These are phyloP conservation scores for Holothuria leucospilota DNA, from an alignment of 53 echinoderm and acorn worm genomes.

Conservation along the genomic window DNA sequence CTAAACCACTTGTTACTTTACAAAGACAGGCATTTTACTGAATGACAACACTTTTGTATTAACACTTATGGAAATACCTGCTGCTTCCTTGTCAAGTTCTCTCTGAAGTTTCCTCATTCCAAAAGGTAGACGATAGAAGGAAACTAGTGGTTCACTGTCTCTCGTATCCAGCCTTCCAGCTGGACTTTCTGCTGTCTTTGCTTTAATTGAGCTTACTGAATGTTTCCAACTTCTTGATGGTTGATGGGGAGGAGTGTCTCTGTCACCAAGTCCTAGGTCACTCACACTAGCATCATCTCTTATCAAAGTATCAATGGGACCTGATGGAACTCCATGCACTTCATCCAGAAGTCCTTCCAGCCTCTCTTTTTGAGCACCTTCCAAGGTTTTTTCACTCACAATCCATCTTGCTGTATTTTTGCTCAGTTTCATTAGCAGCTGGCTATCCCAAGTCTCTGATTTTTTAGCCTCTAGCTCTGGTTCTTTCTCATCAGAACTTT, in stretches of 20 bases:
- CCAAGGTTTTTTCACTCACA: conserved; percentile 78
- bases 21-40: too few species aligned
- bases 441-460: conserved; percentile 89
- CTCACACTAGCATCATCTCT: conserved; percentile 89
- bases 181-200: not conserved
- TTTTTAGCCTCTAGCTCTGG: conserved; percentile 43
- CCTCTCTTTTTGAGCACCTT: conserved; percentile 87
- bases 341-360: conserved; percentile 79
- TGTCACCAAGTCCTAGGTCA: conserved; percentile 70
- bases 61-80: conserved; percentile 55
- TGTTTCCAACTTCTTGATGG: not conserved
- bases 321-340: conserved; percentile 72
- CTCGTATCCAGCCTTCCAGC: conserved; percentile 10
- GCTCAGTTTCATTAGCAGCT: conserved; percentile 86
- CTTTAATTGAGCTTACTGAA: not conserved
- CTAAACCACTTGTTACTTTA: too few species aligned
- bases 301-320: conserved; percentile 81
- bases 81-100: conserved; percentile 75
- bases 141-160: conserved; percentile 69
- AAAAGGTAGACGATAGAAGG: conserved; percentile 90
- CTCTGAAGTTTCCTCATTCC: conserved; percentile 77
- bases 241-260: conserved; percentile 4
- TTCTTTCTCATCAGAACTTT: conserved; percentile 35
- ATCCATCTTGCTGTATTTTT: conserved; percentile 99
- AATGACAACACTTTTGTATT: too few species aligned